phyloP scores from a whole-genome alignment of 2,888 invertebrate species.

The Caenorhabditis wallacei region DNA sequence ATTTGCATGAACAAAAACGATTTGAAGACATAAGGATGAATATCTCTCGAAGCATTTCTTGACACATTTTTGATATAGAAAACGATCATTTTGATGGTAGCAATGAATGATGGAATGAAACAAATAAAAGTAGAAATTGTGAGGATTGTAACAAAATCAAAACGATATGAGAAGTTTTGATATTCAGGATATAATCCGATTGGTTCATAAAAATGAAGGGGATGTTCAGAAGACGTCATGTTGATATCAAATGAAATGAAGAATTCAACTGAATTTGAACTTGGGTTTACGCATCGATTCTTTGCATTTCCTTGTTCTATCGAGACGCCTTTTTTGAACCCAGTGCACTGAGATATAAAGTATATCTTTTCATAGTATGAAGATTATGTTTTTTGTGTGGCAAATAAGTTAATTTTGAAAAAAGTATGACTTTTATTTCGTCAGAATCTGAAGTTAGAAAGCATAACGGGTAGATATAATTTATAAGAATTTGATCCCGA shows the following conservation, averaged over 20 bases:
- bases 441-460: too few species aligned
- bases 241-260: neutral
- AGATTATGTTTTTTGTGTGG: too few species aligned
- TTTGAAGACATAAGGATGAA: conserved; percentile 27
- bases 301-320: neutral
- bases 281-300: neutral
- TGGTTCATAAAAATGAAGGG: conserved; percentile 3
- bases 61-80: conserved; percentile 3
- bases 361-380: too few species aligned
- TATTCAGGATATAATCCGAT: conserved; percentile 10
- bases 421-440: too few species aligned
- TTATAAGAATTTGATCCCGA: too few species aligned
- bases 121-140: conserved; percentile 1
- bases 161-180: conserved; percentile 9
- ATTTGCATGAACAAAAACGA: conserved; percentile 13
- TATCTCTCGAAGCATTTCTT: conserved; percentile 4
- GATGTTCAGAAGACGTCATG: conserved; percentile 5
- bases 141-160: conserved; percentile 10
- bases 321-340: too few species aligned
- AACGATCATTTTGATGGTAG: neutral
- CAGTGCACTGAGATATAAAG: neutral
- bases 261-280: neutral
- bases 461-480: too few species aligned
- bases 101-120: neutral
- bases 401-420: too few species aligned